Percentiles rank a stretch among this genome's conserved stretches.
phyloP scores from a whole-genome alignment of 2,113 vertebrate species.

The Syngnathus scovelli region DNA sequence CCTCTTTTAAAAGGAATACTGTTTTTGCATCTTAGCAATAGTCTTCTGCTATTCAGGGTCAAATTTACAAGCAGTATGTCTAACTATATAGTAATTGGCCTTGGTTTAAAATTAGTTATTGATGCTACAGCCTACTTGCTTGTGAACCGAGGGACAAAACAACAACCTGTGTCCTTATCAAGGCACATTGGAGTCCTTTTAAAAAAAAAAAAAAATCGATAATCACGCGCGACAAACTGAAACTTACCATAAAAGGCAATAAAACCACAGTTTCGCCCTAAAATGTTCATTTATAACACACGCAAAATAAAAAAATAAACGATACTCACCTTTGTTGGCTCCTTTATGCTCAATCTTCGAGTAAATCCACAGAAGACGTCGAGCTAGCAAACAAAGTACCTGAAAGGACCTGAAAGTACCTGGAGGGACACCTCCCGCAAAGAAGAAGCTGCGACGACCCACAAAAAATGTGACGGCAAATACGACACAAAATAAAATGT shows the following conservation, averaged over 20 bases:
- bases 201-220: too few relatives aligned
- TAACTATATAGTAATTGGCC: too few relatives aligned
- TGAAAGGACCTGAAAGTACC: constrained; percentile 8
- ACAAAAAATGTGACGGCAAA: neutral
- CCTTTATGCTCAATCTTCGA: constrained; percentile 3
- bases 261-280: neutral
- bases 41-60: too few relatives aligned
- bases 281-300: neutral
- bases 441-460: neutral
- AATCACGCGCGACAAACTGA: neutral
- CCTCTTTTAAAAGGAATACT: too few relatives aligned
- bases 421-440: constrained; percentile 6
- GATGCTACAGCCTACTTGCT: too few relatives aligned
- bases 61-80: too few relatives aligned
- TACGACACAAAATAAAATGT: neutral
- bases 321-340: constrained; percentile 26
- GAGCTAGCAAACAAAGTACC: neutral
- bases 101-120: too few relatives aligned
- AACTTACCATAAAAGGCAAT: neutral
- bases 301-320: accelerated
- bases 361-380: constrained; percentile 25
- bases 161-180: too few relatives aligned
- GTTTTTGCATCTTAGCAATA: too few relatives aligned
- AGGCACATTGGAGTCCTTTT: too few relatives aligned
- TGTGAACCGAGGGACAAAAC: too few relatives aligned